phyloP scores from a whole-genome alignment of 2,797 vertebrate genomes.

The Acanthurus tractus region DNA sequence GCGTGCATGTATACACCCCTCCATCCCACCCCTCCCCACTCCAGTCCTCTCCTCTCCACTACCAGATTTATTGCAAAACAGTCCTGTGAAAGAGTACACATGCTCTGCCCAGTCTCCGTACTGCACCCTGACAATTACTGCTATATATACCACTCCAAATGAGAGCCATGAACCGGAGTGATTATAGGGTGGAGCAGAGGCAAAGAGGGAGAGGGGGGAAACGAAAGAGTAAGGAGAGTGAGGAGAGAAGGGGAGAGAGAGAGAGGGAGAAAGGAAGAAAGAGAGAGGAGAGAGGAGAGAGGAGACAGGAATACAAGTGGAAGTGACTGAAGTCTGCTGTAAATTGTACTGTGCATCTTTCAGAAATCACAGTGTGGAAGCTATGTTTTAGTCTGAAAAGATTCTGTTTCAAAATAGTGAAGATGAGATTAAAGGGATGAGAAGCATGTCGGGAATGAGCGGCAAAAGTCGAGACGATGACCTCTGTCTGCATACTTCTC shows the following conservation, averaged over 20 bases:
- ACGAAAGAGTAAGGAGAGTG: conserved; percentile 51
- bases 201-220: conserved; percentile 45
- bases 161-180: conserved; percentile 85
- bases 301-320: conserved; percentile 34
- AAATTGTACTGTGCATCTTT: conserved; percentile 56
- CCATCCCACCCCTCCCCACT: conserved; percentile 20
- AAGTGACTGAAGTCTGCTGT: conserved; percentile 58
- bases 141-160: conserved; percentile 89
- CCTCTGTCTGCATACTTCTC: conserved; percentile 30
- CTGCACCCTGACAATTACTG: conserved; percentile 88
- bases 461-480: conserved; percentile 35
- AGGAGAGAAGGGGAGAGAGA: conserved; percentile 32
- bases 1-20: conserved; percentile 31
- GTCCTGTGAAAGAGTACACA: conserved; percentile 80
- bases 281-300: conserved; percentile 23
- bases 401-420: conserved; percentile 49
- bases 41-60: conserved; percentile 43
- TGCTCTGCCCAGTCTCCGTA: conserved; percentile 80
- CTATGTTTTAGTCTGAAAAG: conserved; percentile 39
- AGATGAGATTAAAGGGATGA: conserved; percentile 49
- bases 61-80: conserved; percentile 81
- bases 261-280: conserved; percentile 31
- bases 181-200: conserved; percentile 88
- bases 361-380: conserved; percentile 56
- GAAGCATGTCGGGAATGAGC: conserved; percentile 40